These are phyloP conservation scores for Rhyzopertha dominica DNA, from an alignment of 1,140 invertebrate genomes.

Conservation along the genomic window DNA sequence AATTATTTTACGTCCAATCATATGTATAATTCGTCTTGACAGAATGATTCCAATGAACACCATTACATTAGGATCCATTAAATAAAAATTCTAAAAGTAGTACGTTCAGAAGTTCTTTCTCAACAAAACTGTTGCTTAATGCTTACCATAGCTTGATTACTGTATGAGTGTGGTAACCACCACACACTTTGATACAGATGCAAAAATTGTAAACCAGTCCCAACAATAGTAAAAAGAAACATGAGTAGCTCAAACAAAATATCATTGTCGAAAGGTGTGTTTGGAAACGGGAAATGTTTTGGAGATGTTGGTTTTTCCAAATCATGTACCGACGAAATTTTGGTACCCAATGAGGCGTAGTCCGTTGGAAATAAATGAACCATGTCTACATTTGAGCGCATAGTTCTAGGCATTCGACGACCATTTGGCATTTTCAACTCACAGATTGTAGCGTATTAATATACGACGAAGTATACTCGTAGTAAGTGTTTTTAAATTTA, in stretches of 20 bases:
- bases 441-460: too few species aligned
- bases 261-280: conserved; percentile 75
- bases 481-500: too few species aligned
- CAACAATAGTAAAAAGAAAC: conserved; percentile 71
- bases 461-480: too few species aligned
- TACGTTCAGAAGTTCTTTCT: conserved; percentile 3
- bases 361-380: conserved; percentile 23
- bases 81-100: conserved; percentile 84
- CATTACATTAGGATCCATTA: conserved; percentile 85
- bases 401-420: conserved; percentile 28
- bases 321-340: conserved; percentile 25
- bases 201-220: conserved; percentile 78
- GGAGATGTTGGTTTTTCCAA: conserved; percentile 48
- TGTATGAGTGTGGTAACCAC: conserved; percentile 92
- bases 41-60: conserved; percentile 77
- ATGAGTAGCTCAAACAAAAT: conserved; percentile 83
- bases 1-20: conserved; percentile 35
- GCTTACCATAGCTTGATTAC: conserved; percentile 80
- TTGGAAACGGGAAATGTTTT: conserved; percentile 81
- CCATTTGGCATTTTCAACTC: conserved; percentile 30
- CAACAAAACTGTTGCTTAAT: conserved; percentile 9
- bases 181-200: conserved; percentile 95
- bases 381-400: conserved; percentile 21
- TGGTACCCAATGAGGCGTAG: conserved; percentile 26
- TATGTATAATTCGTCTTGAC: conserved; percentile 66